Conservation (phyloP, 2,113 vertebrate genomes). For the Stercorarius parasiticus region DNA sequence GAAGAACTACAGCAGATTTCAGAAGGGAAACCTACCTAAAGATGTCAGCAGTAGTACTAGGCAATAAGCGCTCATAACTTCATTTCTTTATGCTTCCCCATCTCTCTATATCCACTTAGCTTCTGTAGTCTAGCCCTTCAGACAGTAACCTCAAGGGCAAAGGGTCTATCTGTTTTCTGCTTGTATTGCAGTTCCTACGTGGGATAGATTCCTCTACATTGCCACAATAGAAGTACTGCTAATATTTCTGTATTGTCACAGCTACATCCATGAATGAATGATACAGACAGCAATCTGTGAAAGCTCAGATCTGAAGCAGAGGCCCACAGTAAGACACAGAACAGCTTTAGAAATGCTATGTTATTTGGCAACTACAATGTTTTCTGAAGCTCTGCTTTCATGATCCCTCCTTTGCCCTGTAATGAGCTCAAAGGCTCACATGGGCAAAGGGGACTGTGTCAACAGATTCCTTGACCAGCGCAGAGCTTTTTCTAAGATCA, state of each 20-base stretch:
- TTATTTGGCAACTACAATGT: not conserved
- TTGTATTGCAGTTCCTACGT: not conserved
- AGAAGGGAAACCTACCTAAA: not conserved
- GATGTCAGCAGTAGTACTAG: not conserved
- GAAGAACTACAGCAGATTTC: not conserved
- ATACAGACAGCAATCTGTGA: not conserved
- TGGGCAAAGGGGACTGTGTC: not conserved
- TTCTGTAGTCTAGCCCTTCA: not conserved
- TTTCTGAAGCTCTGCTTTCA: constrained; percentile 19
- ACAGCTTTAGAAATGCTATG: not conserved
- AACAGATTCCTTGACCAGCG: not conserved
- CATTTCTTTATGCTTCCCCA: not conserved
- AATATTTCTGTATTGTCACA: not conserved
- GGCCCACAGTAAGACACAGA: not conserved
- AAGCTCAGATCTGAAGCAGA: not conserved
- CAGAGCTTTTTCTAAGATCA: constrained; percentile 20
- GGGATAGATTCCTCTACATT: not conserved
- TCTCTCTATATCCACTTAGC: not conserved
- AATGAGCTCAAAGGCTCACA: not conserved
- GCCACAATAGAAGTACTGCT: not conserved
- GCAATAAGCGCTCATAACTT: not conserved
- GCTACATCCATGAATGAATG: not conserved
- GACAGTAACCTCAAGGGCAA: not conserved
- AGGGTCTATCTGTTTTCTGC: not conserved
- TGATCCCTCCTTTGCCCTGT: not conserved